These are phyloP conservation scores for Salvelinus fontinalis DNA, from an alignment of 2,113 vertebrate species.

Conservation along the genomic window DNA sequence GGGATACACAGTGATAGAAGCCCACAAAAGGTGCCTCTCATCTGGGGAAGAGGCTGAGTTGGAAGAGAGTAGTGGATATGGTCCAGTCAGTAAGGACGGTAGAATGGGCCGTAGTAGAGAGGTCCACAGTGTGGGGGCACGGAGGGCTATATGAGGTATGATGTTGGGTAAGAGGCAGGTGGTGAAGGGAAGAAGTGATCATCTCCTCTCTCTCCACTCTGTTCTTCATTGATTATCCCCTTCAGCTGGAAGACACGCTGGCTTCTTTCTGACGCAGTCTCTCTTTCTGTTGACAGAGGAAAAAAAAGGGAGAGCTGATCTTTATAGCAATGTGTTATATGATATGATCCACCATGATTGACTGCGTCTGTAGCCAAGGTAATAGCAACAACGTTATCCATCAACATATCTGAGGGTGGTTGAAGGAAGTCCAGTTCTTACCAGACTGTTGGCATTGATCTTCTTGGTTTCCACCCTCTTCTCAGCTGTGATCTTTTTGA, in stretches of 20 bases:
- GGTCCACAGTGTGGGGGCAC: neutral
- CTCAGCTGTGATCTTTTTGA: slow-evolving; percentile 92
- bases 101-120: neutral
- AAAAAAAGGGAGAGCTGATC: neutral
- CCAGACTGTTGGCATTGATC: slow-evolving; percentile 95
- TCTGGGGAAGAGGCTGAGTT: neutral
- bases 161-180: slow-evolving; percentile 28
- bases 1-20: slow-evolving; percentile 1
- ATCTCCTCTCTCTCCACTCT: neutral
- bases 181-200: slow-evolving; percentile 24
- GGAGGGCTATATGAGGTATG: neutral
- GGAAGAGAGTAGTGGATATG: neutral
- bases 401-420: neutral
- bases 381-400: neutral
- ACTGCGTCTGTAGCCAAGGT: neutral
- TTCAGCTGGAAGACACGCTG: slow-evolving; percentile 80
- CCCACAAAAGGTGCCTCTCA: neutral
- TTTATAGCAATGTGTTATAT: too few relatives aligned
- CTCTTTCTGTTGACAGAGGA: slow-evolving; percentile 86
- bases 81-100: slow-evolving; percentile 3
- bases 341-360: neutral
- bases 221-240: neutral
- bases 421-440: slow-evolving; percentile 58
- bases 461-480: slow-evolving; percentile 97
- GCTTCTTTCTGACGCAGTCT: slow-evolving; percentile 92